A percentile compares a stretch with the other conserved stretches of the same genome.
Evolutionary conservation across 1,140 invertebrate genomes (phyloP).

Genomic region (Plutomurus gul): DNA sequence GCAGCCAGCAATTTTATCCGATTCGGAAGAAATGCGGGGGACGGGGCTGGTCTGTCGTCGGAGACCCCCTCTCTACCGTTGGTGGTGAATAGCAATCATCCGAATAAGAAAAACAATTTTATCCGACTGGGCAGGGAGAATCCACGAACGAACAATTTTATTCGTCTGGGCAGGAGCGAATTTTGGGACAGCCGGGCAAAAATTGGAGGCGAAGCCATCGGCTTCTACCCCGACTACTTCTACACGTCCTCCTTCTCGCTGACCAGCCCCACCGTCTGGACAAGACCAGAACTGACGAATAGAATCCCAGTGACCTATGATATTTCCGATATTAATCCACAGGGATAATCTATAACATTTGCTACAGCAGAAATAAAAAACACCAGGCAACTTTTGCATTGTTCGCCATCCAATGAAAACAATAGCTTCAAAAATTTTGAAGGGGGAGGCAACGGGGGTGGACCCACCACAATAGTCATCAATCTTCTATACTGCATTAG

Average conservation of each 20-base stretch:
- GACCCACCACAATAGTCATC: too few relatives aligned
- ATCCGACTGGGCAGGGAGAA: slow-evolving; percentile 54
- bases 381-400: too few relatives aligned
- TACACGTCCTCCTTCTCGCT: background rate
- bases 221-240: slow-evolving; percentile 14
- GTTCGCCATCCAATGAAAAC: too few relatives aligned
- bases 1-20: slow-evolving; percentile 56
- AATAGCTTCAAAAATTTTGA: too few relatives aligned
- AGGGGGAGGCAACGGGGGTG: too few relatives aligned
- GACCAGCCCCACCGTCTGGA: background rate
- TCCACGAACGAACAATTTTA: slow-evolving; percentile 51
- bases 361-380: too few relatives aligned
- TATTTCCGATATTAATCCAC: too few relatives aligned
- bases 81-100: background rate
- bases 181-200: slow-evolving; percentile 14
- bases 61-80: background rate
- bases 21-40: slow-evolving; percentile 52
- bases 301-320: too few relatives aligned
- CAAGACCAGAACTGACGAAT: too few relatives aligned
- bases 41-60: background rate
- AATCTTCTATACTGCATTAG: too few relatives aligned
- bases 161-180: slow-evolving; percentile 50
- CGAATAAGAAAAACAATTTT: slow-evolving; percentile 54
- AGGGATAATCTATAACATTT: too few relatives aligned
- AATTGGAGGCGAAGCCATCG: background rate